These are phyloP conservation scores for Motacilla alba DNA, from an alignment of 2,113 vertebrate genomes.

Conservation along the genomic window DNA sequence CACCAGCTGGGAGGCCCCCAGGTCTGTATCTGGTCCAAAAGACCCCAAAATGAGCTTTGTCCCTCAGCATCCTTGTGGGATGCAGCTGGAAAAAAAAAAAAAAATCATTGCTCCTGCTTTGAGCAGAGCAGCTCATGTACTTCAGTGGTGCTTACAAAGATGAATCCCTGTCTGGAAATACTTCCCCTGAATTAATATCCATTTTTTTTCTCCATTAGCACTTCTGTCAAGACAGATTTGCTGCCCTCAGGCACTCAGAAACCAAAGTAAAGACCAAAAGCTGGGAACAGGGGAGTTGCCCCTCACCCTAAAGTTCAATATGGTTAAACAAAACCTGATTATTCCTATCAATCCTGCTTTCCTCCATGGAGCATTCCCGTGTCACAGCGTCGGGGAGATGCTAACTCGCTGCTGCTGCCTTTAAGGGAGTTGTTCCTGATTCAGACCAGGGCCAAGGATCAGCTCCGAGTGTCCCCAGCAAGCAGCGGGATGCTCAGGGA, in stretches of 20 bases:
- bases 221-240: neutral
- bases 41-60: neutral
- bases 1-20: neutral
- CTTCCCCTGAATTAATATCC: neutral
- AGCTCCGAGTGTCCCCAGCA: neutral
- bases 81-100: neutral
- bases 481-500: conserved; percentile 1
- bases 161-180: neutral
- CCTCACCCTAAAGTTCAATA: neutral
- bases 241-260: neutral
- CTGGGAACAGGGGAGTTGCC: neutral
- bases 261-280: neutral
- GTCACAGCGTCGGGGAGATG: rapidly evolving
- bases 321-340: neutral
- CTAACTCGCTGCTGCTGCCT: neutral
- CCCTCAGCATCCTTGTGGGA: neutral
- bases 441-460: neutral
- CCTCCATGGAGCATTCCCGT: rapidly evolving
- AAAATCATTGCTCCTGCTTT: rapidly evolving
- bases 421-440: neutral
- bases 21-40: neutral
- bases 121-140: neutral
- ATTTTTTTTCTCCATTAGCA: neutral
- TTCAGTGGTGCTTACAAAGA: neutral
- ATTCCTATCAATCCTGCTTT: neutral